Evolutionary conservation across 2,113 vertebrate genomes (phyloP).

Genomic region (Psilopogon haemacephalus): DNA sequence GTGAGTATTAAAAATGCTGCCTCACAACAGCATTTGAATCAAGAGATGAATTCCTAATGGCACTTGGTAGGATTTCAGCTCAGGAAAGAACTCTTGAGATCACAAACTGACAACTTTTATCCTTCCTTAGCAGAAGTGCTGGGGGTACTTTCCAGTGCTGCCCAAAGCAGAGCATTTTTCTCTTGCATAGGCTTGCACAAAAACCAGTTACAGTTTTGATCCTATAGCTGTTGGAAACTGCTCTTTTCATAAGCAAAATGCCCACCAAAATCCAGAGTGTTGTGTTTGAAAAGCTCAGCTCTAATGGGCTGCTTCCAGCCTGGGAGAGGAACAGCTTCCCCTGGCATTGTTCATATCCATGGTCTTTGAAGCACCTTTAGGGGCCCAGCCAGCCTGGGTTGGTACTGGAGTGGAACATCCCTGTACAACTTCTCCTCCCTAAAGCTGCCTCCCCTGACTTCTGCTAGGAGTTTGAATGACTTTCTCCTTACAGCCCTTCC

Average conservation of each 20-base stretch:
- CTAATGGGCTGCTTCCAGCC: background rate
- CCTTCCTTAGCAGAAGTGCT: background rate
- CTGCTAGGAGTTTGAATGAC: background rate
- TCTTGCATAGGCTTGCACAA: background rate
- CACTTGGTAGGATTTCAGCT: background rate
- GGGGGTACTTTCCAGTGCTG: background rate
- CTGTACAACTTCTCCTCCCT: background rate
- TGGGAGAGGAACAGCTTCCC: background rate
- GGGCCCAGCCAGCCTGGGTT: background rate
- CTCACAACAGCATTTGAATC: background rate
- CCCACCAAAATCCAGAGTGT: background rate
- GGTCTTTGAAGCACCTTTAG: background rate
- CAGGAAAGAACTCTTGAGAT: background rate
- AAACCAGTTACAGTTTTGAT: background rate
- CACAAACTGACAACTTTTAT: background rate
- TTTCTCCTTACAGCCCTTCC: background rate
- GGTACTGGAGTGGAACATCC: background rate
- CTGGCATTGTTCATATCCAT: no score
- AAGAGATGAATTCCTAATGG: background rate
- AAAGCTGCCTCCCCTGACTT: background rate
- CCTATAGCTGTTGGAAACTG: background rate
- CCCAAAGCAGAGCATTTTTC: background rate
- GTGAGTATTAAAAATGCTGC: background rate
- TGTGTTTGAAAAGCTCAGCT: background rate
- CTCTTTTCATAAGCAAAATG: background rate